Base-by-base conservation (phyloP, 2,113 vertebrate genomes). In the Pelvicachromis taeniatus region DNA sequence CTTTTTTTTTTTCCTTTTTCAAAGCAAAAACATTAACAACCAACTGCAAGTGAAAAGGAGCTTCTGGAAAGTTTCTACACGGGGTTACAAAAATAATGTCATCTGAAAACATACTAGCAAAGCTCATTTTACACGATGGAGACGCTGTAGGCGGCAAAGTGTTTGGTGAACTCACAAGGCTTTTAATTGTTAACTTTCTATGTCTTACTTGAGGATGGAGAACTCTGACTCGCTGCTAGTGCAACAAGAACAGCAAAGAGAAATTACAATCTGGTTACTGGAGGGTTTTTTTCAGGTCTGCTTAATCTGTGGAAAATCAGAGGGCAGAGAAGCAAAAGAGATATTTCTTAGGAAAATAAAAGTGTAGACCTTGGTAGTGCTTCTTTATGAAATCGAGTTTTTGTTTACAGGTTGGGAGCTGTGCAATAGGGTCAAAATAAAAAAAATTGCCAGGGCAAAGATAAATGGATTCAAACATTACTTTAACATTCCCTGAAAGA, bases 51-150 rank as follows among this genome's bases (percentile, higher is more conserved):
- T 42, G 33, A 77, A 61, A 13, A 11, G 3, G 42, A 80, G 45
- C 23, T 23, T 13, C 54, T 59, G 81, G 54, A 14, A 59, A 7
- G 23, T 83, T 87, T 91, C 80, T 85, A 86, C 78, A 81, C 4
- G 19, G 56, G 50, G 93, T 77, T 93, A 93, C 2, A 92, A 92
- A 93, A 92, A 92, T 94, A 95, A 85, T 86, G 19, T 83, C 54
- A 33, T 84, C 63, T 81, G 73, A 50, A 85, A 87, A 82, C 78
- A 38, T 45, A 82, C 63, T 48, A 82, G 81, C 78, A 87, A 78
- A 85, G 55, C 85, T 63, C 85, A 84, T 80, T 87, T 68, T 85
- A 91, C 84, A 83, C 5, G n/a, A 56, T 75, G 16, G 55, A 84
- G 70, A 83, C 26, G 10, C 58, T 23, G n/a, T n/a, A 10, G 7